These are phyloP conservation scores for Cyanoramphus novaezelandiae DNA, from an alignment of 2,113 vertebrate species.

Conservation along the genomic window DNA sequence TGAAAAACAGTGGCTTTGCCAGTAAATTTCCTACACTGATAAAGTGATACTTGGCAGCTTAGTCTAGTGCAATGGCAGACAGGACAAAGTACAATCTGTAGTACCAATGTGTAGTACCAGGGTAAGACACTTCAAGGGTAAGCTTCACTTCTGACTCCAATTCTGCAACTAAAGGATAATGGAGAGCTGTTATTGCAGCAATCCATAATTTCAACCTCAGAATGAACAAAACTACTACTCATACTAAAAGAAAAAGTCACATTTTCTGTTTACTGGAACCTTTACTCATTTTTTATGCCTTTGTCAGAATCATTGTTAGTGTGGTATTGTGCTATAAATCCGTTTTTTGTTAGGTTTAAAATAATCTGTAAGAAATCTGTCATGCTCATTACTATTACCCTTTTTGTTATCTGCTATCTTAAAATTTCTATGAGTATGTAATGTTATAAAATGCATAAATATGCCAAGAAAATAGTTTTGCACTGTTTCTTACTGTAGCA, in stretches of 20 bases:
- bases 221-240: not conserved
- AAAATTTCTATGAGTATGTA: not conserved
- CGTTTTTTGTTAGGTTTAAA: not conserved
- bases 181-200: accelerated
- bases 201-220: not conserved
- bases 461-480: not conserved
- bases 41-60: not conserved
- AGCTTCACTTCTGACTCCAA: not conserved
- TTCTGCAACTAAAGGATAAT: not conserved
- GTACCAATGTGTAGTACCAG: not conserved
- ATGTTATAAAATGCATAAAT: not conserved
- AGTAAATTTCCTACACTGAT: not conserved
- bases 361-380: not conserved
- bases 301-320: not conserved
- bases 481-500: not conserved
- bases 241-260: not conserved
- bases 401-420: not conserved
- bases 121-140: not conserved
- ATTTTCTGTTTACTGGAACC: not conserved
- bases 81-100: not conserved
- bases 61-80: not conserved
- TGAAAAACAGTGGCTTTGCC: not conserved
- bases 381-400: not conserved
- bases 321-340: not conserved
- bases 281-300: not conserved